Evolutionary conservation across 2,113 vertebrate genomes (phyloP).

Genomic region (Anoplopoma fimbria): DNA sequence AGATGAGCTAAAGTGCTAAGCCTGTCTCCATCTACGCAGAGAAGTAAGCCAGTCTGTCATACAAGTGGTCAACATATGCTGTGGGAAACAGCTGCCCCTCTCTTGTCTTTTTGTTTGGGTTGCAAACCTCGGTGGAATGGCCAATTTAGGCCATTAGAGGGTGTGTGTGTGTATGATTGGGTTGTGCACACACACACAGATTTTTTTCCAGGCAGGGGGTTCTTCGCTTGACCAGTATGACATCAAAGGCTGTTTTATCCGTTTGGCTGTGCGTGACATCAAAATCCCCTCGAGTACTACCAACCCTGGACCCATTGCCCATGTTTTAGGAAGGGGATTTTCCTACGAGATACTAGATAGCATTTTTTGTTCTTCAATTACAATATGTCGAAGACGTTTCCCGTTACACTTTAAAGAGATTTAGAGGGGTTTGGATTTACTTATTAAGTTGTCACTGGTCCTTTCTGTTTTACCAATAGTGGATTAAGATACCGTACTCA

Average conservation of each 20-base stretch:
- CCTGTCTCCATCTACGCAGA: constrained; percentile 65
- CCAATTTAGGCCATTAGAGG: constrained; percentile 70
- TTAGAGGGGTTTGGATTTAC: constrained; percentile 47
- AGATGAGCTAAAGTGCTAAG: constrained; percentile 72
- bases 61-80: constrained; percentile 73
- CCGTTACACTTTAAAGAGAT: constrained; percentile 48
- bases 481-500: constrained; percentile 46
- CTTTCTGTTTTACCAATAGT: constrained; percentile 45
- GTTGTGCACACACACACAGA: constrained; percentile 42
- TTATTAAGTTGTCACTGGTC: constrained; percentile 47
- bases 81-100: constrained; percentile 59
- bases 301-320: constrained; percentile 44
- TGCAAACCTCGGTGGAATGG: constrained; percentile 57
- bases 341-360: constrained; percentile 45
- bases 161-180: constrained; percentile 27
- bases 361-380: constrained; percentile 33
- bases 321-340: constrained; percentile 60
- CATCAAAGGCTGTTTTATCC: constrained; percentile 71
- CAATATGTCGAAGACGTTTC: constrained; percentile 24
- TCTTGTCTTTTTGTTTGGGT: constrained; percentile 60
- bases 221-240: constrained; percentile 58
- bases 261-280: constrained; percentile 48
- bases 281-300: constrained; percentile 57
- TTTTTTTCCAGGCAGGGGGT: constrained; percentile 47
- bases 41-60: constrained; percentile 56